These are phyloP conservation scores for Aphelinus atriplicis DNA, from an alignment of 1,140 invertebrate genomes.

Conservation along the genomic window DNA sequence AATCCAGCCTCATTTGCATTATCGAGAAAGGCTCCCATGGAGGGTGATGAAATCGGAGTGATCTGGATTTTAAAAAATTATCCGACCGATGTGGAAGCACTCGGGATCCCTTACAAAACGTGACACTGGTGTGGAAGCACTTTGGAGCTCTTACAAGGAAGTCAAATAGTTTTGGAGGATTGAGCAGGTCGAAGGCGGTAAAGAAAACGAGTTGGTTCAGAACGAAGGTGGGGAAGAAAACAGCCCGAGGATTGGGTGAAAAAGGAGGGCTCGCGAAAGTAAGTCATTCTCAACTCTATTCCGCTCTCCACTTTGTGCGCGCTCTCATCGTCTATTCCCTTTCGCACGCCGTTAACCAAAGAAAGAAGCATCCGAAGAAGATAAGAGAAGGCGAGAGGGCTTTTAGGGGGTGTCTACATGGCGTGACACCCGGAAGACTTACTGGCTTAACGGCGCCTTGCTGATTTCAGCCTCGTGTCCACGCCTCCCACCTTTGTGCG, in stretches of 20 bases:
- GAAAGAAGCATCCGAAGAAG: not conserved
- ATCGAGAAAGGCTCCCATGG: too few relatives aligned
- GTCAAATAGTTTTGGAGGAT: too few relatives aligned
- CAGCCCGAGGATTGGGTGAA: not conserved
- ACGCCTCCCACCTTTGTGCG: constrained; percentile 44
- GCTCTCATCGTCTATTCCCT: not conserved
- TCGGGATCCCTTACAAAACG: too few relatives aligned
- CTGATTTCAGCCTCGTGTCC: constrained; percentile 9
- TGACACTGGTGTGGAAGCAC: not conserved
- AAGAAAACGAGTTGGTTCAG: constrained; percentile 2
- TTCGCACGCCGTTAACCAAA: not conserved
- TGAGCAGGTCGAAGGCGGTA: not conserved
- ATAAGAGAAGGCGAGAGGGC: constrained; percentile 5
- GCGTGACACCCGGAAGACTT: constrained; percentile 14
- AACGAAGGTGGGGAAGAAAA: not conserved
- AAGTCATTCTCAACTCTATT: not conserved
- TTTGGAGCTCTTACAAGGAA: not conserved
- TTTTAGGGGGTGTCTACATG: constrained; percentile 27
- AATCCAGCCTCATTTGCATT: too few relatives aligned
- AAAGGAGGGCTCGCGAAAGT: not conserved
- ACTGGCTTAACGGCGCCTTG: constrained; percentile 1
- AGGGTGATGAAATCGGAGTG: too few relatives aligned
- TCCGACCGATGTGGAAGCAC: too few relatives aligned
- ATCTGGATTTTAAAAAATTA: too few relatives aligned
- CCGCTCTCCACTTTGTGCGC: not conserved